Evolutionary conservation across 2,888 invertebrate species (phyloP), one percentile per base, ranked within the genome.

Genomic region (Acleris holmiana): DNA sequence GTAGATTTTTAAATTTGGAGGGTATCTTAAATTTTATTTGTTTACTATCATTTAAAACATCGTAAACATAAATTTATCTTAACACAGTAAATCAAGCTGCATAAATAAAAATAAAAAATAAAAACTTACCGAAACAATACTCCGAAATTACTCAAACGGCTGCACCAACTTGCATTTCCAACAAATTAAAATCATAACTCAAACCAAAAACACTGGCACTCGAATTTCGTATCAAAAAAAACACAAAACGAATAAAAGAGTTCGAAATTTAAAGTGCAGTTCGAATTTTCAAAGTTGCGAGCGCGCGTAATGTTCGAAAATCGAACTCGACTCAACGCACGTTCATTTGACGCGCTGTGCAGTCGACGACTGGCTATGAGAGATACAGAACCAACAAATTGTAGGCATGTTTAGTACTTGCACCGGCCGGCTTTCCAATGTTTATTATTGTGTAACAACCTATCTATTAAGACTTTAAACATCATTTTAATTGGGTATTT

Each of bases 231-330:
- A 57, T 44, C 49, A 21, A 35, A 51, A 57, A 49, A 57, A 58
- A 59, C 48, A 40, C 57, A 53, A 48, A 29, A 47, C 48, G 47
- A 44, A 44, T 6, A n/a, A 50, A 60, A 64, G 65, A 65, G 56
- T 67, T 71, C 50, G 29, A 29, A 63, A 55, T 55, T 46, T 10
- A 60, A 51, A 61, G 48, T 47, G 54, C 18, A 66, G 56, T 68
- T 69, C 58, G 50, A 66, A 47, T 17, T 47, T 47, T 47, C 13
- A 23, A 49, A 49, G 49, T 23, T 74, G 77, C 82, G 84, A 79
- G 79, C 79, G 81, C 80, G 83, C 75, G 74, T 73, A 76, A 76
- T 82, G 71, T 76, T 73, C 68, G 72, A 76, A 75, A 71, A 61
- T 49, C 44, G 57, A 59, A 40, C 68, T 66, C 75, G 81, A 80